Evolutionary conservation across 2,797 vertebrate species (phyloP).

Genomic region (Halcyon leucocephala): DNA sequence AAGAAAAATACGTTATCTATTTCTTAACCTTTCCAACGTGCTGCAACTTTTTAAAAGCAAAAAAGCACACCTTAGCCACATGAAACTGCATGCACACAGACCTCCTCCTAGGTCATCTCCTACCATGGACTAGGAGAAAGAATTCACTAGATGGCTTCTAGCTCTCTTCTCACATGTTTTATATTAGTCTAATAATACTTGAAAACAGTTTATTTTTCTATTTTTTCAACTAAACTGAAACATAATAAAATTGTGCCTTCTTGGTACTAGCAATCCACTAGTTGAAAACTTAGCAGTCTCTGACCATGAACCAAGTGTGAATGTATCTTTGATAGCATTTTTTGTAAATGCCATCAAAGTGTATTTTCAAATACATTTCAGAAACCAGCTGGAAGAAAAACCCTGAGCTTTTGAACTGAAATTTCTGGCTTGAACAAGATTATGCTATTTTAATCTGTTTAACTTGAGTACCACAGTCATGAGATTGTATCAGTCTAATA

Average conservation of each 20-base stretch:
- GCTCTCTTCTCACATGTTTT: background rate
- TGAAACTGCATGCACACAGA: background rate
- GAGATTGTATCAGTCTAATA: background rate
- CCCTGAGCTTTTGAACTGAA: background rate
- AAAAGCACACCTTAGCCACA: background rate
- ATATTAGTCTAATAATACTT: background rate
- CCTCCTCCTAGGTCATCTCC: background rate
- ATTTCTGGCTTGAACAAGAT: background rate
- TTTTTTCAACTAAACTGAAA: background rate
- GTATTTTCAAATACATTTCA: constrained; percentile 12
- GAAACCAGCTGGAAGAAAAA: constrained; percentile 15
- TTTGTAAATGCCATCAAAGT: constrained; percentile 2
- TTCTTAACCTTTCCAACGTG: constrained; percentile 8
- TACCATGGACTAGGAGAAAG: background rate
- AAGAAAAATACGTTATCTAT: background rate
- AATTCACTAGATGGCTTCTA: background rate
- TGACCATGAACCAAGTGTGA: background rate
- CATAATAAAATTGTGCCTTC: background rate
- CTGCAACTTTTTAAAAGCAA: background rate
- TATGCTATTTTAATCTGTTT: background rate
- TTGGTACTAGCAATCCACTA: background rate
- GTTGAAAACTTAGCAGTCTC: background rate
- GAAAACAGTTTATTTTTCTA: background rate
- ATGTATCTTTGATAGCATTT: background rate
- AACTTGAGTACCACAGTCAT: background rate